phyloP scores from a whole-genome alignment of 1,140 invertebrate genomes.

The Hycleus cichorii region DNA sequence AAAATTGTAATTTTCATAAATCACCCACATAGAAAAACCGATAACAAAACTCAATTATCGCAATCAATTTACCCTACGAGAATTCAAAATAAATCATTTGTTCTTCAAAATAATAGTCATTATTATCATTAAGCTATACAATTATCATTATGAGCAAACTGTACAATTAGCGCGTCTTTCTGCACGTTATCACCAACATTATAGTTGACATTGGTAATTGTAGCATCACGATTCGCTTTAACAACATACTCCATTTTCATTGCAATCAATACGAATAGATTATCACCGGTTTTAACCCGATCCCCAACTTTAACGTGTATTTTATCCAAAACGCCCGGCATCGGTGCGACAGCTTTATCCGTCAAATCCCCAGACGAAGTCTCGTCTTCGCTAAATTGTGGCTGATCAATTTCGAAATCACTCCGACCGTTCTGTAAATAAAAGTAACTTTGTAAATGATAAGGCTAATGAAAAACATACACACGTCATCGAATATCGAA shows the following conservation, averaged over 20 bases:
- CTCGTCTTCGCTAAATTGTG: slow-evolving; percentile 43
- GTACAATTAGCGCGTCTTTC: slow-evolving; percentile 60
- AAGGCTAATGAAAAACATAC: not conserved
- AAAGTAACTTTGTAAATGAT: not conserved
- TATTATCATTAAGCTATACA: no score
- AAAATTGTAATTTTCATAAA: no score
- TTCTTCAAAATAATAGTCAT: no score
- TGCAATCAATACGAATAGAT: slow-evolving; percentile 85
- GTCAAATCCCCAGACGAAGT: slow-evolving; percentile 30
- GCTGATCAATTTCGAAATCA: slow-evolving; percentile 42
- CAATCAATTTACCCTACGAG: no score
- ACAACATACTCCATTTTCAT: slow-evolving; percentile 99
- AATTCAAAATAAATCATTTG: no score
- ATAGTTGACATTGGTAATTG: slow-evolving; percentile 64
- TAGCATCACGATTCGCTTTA: slow-evolving; percentile 67
- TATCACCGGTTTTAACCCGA: slow-evolving; percentile 72
- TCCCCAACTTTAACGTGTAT: slow-evolving; percentile 75
- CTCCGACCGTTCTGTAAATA: slow-evolving; percentile 47
- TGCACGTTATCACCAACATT: slow-evolving; percentile 74
- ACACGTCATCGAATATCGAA: slow-evolving; percentile 52
- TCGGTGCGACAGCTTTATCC: slow-evolving; percentile 70
- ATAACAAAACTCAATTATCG: no score
- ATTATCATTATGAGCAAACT: slow-evolving; percentile 36
- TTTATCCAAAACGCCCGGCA: slow-evolving; percentile 93
- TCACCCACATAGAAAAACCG: no score